Evolutionary conservation across 2,888 invertebrate genomes (phyloP), one percentile per base, ranked within the genome.

Genomic region (Mythimna lalbum): DNA sequence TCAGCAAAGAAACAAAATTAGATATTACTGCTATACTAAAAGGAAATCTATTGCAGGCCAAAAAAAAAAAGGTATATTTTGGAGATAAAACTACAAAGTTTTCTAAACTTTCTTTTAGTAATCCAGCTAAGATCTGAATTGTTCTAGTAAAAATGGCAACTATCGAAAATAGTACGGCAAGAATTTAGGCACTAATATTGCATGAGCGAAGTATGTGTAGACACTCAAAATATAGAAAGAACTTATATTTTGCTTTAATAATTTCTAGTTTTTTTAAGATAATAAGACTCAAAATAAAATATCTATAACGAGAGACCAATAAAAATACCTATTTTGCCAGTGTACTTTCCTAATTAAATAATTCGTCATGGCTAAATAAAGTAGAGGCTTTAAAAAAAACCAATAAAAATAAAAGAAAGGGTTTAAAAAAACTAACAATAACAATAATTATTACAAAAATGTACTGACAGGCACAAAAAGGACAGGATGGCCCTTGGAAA

Each of bases 401-500:
- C 10, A 75, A 62, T 4, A 61, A 56, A 57, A 61, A 49, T 60
- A 69, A 78, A 56, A 71, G 21, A 60, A 57, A 53, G 61, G 78
- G 77, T 60, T 56, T 62, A n/a, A 73, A 73, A 3, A 62, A 61
- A 57, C 52, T 61, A 59, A 33, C 21, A 63, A 23, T 27, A 81
- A 72, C 43, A 79, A 82, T 52, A 21, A 65, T 64, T 75, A 7
- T 76, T 43, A 53, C 53, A 76, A 31, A 78, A 56, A 77, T 78
- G 78, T 84, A 86, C 91, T 88, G 89, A 88, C 86, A 81, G 74
- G 78, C 78, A 83, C 78, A 63, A 78, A 55, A 71, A 83, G 88
- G 88, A 90, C 84, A 89, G 89, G 89, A 90, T 80, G 66, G 79
- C 89, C 90, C 89, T 90, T 88, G 89, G 88, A 90, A 87, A 83